Conservation (phyloP, 2,797 vertebrate species). For the Gymnopithys bicolor region DNA sequence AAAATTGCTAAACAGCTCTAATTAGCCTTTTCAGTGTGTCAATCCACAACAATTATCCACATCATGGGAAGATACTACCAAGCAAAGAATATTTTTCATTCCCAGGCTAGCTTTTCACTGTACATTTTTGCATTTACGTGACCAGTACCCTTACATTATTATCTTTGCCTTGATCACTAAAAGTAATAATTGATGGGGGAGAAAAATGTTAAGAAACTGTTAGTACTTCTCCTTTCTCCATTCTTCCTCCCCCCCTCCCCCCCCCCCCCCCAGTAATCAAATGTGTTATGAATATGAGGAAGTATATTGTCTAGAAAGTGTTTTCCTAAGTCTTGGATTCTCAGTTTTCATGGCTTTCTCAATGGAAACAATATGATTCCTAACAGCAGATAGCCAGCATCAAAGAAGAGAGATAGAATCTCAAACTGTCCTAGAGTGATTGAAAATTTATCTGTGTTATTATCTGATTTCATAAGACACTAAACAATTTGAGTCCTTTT, state of each 20-base stretch:
- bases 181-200: not conserved
- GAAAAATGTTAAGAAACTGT: not conserved
- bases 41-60: not conserved
- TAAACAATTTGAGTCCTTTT: not conserved
- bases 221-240: not conserved
- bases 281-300: not conserved
- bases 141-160: not conserved
- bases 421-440: not conserved
- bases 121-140: not conserved
- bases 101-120: not conserved
- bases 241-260: not conserved
- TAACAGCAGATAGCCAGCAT: not conserved
- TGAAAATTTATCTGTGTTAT: slow-evolving; percentile 16
- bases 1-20: not conserved
- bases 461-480: not conserved
- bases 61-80: not conserved
- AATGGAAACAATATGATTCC: not conserved
- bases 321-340: not conserved
- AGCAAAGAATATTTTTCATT: not conserved
- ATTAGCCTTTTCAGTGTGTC: not conserved
- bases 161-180: not conserved
- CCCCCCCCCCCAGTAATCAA: not conserved
- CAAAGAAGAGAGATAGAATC: slow-evolving; percentile 4
- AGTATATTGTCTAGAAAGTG: slow-evolving; percentile 6
- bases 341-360: not conserved